A percentile compares a stretch with the other conserved stretches of the same genome.
Conservation (phyloP, 2,888 invertebrate species). For the Rhopalosiphum nymphaeae region DNA sequence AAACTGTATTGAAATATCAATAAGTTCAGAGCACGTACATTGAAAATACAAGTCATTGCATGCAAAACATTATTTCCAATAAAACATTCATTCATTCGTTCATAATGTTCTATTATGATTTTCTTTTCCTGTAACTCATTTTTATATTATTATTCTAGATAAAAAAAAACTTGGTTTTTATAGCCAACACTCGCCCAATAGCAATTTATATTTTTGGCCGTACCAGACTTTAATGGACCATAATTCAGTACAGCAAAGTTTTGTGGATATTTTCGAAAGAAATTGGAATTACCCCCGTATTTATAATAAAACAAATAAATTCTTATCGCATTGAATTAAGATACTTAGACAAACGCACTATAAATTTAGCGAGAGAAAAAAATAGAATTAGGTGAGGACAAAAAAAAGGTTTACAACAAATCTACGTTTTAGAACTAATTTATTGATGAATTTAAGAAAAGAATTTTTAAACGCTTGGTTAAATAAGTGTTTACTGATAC, state of each 20-base stretch:
- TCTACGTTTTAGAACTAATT: conserved; percentile 41
- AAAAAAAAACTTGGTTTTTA: background rate
- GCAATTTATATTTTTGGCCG: conserved; percentile 37
- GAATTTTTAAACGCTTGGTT: conserved; percentile 18
- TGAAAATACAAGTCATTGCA: background rate
- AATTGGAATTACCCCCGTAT: background rate
- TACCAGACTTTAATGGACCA: conserved; percentile 21
- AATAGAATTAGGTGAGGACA: background rate
- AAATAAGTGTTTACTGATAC: background rate
- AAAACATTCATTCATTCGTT: conserved; percentile 31
- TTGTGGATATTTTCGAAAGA: conserved; percentile 18
- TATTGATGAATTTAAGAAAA: conserved; percentile 25
- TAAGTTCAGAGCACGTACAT: background rate
- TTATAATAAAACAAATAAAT: conserved; percentile 49
- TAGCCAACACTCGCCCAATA: background rate
- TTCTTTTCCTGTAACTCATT: background rate
- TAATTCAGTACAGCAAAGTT: conserved; percentile 25
- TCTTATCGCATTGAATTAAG: conserved; percentile 33
- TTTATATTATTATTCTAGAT: conserved; percentile 14
- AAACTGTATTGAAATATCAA: conserved; percentile 2
- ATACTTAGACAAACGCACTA: background rate
- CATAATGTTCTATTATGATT: conserved; percentile 3
- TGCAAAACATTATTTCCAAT: conserved; percentile 44
- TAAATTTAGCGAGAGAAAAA: background rate
- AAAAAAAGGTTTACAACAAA: background rate